These are phyloP conservation scores for Dinothrombium tinctorium DNA, from an alignment of 1,140 invertebrate genomes.

Conservation along the genomic window DNA sequence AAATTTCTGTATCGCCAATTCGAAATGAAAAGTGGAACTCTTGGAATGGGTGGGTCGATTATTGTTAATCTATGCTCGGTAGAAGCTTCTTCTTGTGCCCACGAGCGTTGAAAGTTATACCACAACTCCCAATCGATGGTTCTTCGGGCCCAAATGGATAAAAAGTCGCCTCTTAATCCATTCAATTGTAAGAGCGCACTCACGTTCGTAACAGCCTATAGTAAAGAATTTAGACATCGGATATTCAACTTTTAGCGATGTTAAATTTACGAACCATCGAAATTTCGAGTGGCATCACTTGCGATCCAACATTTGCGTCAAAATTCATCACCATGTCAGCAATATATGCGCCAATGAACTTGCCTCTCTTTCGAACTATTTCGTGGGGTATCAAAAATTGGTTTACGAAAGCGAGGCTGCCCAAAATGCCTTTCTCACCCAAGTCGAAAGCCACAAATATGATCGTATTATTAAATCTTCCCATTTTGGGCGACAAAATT, in stretches of 20 bases:
- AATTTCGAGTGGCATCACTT: conserved; percentile 6
- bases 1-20: conserved; percentile 16
- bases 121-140: conserved; percentile 18
- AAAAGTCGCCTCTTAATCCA: conserved; percentile 19
- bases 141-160: conserved; percentile 19
- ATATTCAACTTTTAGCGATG: not conserved
- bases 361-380: conserved; percentile 9
- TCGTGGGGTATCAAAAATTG: conserved; percentile 20
- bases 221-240: not conserved
- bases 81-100: conserved; percentile 11
- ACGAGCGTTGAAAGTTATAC: conserved; percentile 14
- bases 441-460: conserved; percentile 26
- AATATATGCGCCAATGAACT: conserved; percentile 21
- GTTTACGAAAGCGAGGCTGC: conserved; percentile 22
- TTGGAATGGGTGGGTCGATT: conserved; percentile 11
- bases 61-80: conserved; percentile 14
- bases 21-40: not conserved
- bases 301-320: conserved; percentile 13
- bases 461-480: conserved; percentile 20
- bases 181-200: not conserved
- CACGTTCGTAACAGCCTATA: not conserved
- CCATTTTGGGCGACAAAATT: conserved; percentile 18
- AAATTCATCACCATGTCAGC: conserved; percentile 24
- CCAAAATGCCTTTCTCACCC: conserved; percentile 22
- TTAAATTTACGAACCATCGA: not conserved